Evolutionary conservation across 2,797 vertebrate species (phyloP).

Genomic region (Varecia variegata): DNA sequence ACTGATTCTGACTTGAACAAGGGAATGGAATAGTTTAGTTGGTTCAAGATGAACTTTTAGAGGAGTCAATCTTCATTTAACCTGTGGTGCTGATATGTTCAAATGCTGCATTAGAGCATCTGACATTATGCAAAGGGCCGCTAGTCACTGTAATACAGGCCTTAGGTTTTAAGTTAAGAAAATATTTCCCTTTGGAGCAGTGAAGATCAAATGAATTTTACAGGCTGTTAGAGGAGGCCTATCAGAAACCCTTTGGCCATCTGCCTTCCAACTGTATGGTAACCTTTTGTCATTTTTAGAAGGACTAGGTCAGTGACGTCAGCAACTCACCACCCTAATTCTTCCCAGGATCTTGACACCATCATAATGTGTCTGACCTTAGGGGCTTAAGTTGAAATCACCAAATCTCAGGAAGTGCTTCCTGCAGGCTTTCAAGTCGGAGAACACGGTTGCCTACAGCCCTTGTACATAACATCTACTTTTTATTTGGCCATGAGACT

Average conservation of each 20-base stretch:
- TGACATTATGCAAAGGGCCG: not conserved
- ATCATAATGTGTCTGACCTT: not conserved
- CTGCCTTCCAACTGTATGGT: not conserved
- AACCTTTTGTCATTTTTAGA: slow-evolving; percentile 34
- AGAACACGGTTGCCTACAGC: not conserved
- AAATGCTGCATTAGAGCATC: not conserved
- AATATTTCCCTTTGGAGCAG: slow-evolving; percentile 39
- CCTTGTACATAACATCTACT: not conserved
- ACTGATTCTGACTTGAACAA: not conserved
- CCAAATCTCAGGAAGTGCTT: not conserved
- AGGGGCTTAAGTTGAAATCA: not conserved
- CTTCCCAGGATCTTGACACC: slow-evolving; percentile 12
- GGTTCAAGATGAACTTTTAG: not conserved
- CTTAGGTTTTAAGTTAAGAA: slow-evolving; percentile 20
- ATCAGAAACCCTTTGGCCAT: slow-evolving; percentile 7
- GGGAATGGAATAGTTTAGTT: not conserved
- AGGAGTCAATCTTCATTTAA: not conserved
- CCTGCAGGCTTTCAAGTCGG: not conserved
- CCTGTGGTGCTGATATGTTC: not conserved
- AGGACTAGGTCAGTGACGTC: not conserved
- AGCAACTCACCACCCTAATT: not conserved
- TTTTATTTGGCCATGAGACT: not conserved
- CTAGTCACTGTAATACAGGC: not conserved
- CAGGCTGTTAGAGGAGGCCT: not conserved
- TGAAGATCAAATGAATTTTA: slow-evolving; percentile 29